phyloP scores from a whole-genome alignment of 2,888 invertebrate genomes.

The Acanthoscelides obtectus region DNA sequence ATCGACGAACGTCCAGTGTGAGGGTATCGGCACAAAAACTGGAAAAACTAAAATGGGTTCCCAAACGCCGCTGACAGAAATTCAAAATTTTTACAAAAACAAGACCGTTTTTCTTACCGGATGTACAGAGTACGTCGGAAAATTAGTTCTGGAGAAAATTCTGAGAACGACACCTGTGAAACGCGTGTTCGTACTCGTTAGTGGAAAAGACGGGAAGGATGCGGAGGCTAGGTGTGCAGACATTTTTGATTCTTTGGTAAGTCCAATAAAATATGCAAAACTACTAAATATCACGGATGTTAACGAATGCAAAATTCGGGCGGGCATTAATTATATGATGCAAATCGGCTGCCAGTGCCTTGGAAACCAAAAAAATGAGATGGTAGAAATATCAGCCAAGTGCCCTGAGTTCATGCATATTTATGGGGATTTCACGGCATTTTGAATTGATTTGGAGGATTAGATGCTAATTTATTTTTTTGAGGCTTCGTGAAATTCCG shows the following conservation, averaged over 20 bases:
- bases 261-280: constrained; percentile 1
- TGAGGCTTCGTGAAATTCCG: no score
- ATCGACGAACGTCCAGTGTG: not conserved
- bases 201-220: constrained; percentile 33
- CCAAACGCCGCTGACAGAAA: constrained; percentile 14
- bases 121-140: constrained; percentile 29
- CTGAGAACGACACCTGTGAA: constrained; percentile 32
- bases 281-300: no score
- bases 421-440: no score
- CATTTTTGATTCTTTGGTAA: constrained; percentile 26
- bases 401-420: no score
- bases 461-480: no score
- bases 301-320: no score
- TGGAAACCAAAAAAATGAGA: no score
- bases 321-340: no score
- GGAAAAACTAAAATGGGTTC: not conserved
- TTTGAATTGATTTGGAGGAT: no score
- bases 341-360: no score
- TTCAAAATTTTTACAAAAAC: constrained; percentile 26
- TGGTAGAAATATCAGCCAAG: no score
- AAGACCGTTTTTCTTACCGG: constrained; percentile 28
- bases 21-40: not conserved
- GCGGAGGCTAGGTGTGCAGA: constrained; percentile 20
- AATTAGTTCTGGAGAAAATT: constrained; percentile 32
- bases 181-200: constrained; percentile 34